These are phyloP conservation scores for Anarhynchus alexandrinus DNA, from an alignment of 2,113 vertebrate species.

Conservation along the genomic window DNA sequence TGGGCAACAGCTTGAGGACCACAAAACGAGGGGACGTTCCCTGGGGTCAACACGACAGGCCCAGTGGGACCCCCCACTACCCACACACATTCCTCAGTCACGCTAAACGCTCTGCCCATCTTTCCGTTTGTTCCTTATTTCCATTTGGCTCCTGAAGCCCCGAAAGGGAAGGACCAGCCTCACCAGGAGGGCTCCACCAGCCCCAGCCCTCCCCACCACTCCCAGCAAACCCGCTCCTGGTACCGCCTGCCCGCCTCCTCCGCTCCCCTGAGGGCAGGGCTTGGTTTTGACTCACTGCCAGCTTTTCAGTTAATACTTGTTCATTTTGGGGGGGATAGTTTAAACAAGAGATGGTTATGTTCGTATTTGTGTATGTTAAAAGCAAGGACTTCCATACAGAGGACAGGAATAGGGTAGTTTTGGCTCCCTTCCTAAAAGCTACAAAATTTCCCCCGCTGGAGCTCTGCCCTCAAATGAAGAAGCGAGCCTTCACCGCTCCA, in stretches of 20 bases:
- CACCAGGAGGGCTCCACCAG: neutral
- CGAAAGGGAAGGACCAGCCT: neutral
- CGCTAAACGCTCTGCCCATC: neutral
- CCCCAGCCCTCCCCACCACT: neutral
- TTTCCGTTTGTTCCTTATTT: neutral
- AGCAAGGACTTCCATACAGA: neutral
- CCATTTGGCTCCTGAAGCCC: neutral
- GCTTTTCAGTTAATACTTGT: neutral
- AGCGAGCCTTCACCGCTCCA: neutral
- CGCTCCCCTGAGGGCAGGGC: accelerated
- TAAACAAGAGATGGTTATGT: neutral
- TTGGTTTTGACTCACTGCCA: neutral
- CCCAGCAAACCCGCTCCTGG: neutral
- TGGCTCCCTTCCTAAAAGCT: neutral
- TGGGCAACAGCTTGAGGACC: neutral
- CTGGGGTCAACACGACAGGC: neutral
- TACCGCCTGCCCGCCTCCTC: neutral
- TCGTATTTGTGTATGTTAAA: neutral
- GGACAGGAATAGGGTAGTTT: neutral
- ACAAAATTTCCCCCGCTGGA: neutral
- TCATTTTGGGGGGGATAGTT: neutral
- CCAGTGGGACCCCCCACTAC: neutral
- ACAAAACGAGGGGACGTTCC: neutral
- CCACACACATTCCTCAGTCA: neutral
- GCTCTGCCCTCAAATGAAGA: neutral